phyloP scores from a whole-genome alignment of 2,888 invertebrate genomes.

The Pseudococcus viburni region DNA sequence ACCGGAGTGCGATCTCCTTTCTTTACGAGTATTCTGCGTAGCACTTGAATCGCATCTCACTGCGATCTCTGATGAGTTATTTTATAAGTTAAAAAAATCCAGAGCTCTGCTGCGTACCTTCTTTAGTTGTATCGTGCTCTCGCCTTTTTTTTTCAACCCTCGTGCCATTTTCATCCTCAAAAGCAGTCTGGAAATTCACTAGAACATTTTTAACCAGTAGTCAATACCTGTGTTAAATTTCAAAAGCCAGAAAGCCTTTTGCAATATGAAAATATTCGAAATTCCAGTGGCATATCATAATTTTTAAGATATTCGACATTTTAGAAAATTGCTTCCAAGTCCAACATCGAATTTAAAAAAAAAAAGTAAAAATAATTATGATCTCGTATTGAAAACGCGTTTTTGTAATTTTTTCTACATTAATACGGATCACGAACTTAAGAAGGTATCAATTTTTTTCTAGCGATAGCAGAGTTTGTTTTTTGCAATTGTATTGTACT shows the following conservation, averaged over 20 bases:
- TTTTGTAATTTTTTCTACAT: slow-evolving; percentile 42
- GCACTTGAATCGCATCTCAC: not conserved
- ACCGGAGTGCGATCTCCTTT: not conserved
- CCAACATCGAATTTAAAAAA: not conserved
- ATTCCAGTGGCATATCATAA: slow-evolving; percentile 43
- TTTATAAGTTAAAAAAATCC: not conserved
- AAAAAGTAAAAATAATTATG: not conserved
- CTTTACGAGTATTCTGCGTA: not conserved
- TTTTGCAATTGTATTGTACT: slow-evolving; percentile 18
- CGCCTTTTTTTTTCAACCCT: not conserved
- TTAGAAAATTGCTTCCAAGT: not conserved
- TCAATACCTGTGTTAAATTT: not conserved
- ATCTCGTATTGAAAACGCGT: slow-evolving; percentile 38
- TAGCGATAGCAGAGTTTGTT: slow-evolving; percentile 34
- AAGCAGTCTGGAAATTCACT: not conserved
- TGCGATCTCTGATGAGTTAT: not conserved
- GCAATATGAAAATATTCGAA: not conserved
- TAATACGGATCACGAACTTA: not conserved
- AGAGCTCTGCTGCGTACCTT: not conserved
- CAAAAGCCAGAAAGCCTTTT: not conserved
- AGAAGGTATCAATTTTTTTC: slow-evolving; percentile 27
- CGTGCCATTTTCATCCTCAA: not conserved
- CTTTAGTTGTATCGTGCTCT: slow-evolving; percentile 1
- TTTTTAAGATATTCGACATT: slow-evolving; percentile 1
- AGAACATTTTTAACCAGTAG: not conserved